Evolutionary conservation across 2,888 invertebrate species (phyloP).

Genomic region (Apamea crenata): DNA sequence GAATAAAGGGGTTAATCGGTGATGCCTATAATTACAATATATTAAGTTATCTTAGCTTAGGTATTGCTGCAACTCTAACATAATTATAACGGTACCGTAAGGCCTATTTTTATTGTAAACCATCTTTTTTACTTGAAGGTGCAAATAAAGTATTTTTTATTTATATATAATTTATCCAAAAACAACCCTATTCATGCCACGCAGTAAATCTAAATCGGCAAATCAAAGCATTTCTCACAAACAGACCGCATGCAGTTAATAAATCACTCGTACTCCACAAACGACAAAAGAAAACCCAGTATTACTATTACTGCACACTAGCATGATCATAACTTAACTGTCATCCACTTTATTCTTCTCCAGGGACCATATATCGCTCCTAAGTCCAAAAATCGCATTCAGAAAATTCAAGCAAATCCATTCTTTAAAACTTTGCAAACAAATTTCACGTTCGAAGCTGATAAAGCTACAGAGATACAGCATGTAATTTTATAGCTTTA

Average conservation of each 20-base stretch:
- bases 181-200: not conserved
- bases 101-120: too few relatives aligned
- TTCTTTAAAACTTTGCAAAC: slow-evolving; percentile 52
- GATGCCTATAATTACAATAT: too few relatives aligned
- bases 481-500: slow-evolving; percentile 53
- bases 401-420: slow-evolving; percentile 51
- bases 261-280: not conserved
- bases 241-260: not conserved
- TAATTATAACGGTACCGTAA: not conserved
- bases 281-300: slow-evolving; percentile 3
- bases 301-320: not conserved
- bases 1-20: too few relatives aligned
- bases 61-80: not conserved
- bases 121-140: too few relatives aligned
- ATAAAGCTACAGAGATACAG: slow-evolving; percentile 40
- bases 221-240: not conserved
- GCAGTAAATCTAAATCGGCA: not conserved
- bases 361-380: slow-evolving; percentile 30
- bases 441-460: slow-evolving; percentile 48
- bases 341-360: slow-evolving; percentile 49
- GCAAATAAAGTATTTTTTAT: too few relatives aligned
- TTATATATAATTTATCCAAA: not conserved
- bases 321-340: slow-evolving; percentile 31
- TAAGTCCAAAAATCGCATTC: slow-evolving; percentile 45
- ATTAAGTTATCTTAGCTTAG: not conserved